These are phyloP conservation scores for Circaetus cinerascens DNA, from an alignment of 2,113 vertebrate genomes.

Conservation along the genomic window DNA sequence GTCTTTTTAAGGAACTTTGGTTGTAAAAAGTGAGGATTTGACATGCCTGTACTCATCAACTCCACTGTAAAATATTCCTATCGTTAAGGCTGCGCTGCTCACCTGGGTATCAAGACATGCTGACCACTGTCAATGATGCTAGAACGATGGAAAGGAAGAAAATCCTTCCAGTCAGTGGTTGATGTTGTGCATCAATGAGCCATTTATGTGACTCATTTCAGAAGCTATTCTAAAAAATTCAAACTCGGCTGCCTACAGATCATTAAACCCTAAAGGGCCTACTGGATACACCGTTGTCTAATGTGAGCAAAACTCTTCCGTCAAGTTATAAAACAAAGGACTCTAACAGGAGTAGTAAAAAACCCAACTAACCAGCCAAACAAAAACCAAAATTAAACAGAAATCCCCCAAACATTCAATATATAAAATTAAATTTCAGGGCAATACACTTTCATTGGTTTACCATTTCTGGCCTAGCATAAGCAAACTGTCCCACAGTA, in stretches of 20 bases:
- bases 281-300: rapidly evolving
- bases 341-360: neutral
- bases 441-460: slow-evolving; percentile 74
- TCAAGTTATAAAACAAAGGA: neutral
- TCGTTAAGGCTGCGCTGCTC: neutral
- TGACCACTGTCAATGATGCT: neutral
- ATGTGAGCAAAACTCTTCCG: neutral
- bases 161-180: neutral
- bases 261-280: neutral
- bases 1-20: slow-evolving; percentile 72
- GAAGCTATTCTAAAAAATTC: neutral
- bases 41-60: neutral
- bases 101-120: neutral
- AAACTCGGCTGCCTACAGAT: neutral
- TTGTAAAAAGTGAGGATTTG: slow-evolving; percentile 42
- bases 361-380: slow-evolving; percentile 1
- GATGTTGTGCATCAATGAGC: neutral
- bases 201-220: neutral
- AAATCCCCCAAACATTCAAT: neutral
- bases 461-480: slow-evolving; percentile 76
- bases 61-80: neutral
- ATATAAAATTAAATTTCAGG: neutral
- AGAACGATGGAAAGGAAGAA: neutral
- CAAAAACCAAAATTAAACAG: neutral
- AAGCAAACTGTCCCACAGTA: slow-evolving; percentile 12